Evolutionary conservation across 1,140 invertebrate genomes (phyloP).

Genomic region (Papilio xuthus): DNA sequence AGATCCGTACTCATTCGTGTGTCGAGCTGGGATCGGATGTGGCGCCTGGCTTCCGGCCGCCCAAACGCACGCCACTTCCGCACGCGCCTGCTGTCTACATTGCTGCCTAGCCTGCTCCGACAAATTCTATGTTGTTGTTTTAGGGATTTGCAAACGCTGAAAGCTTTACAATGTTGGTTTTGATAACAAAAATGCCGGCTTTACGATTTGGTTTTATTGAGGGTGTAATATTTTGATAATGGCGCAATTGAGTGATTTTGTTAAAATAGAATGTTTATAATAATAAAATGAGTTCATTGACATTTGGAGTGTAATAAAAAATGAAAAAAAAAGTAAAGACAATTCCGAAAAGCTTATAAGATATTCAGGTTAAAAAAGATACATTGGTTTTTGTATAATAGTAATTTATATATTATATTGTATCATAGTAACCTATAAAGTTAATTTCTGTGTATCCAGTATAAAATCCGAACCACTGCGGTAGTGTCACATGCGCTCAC

Average conservation of each 20-base stretch:
- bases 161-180: conserved; percentile 58
- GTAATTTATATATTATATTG: too few relatives aligned
- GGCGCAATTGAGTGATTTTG: conserved; percentile 37
- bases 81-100: conserved; percentile 39
- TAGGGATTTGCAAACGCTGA: conserved; percentile 49
- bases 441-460: conserved; percentile 53
- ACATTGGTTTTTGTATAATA: background rate
- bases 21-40: conserved; percentile 52
- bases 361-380: background rate
- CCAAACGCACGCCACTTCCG: conserved; percentile 57
- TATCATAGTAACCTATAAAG: conserved; percentile 41
- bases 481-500: conserved; percentile 51
- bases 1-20: conserved; percentile 30
- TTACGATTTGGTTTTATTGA: conserved; percentile 53
- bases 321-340: background rate
- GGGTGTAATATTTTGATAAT: conserved; percentile 47
- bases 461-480: conserved; percentile 53
- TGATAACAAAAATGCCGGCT: conserved; percentile 55
- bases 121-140: conserved; percentile 58
- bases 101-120: conserved; percentile 39
- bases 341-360: background rate
- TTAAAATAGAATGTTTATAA: conserved; percentile 22
- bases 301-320: background rate
- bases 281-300: background rate
- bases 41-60: conserved; percentile 54